These are phyloP conservation scores for Elysia chlorotica DNA, from an alignment of 1,140 invertebrate species.

Conservation along the genomic window DNA sequence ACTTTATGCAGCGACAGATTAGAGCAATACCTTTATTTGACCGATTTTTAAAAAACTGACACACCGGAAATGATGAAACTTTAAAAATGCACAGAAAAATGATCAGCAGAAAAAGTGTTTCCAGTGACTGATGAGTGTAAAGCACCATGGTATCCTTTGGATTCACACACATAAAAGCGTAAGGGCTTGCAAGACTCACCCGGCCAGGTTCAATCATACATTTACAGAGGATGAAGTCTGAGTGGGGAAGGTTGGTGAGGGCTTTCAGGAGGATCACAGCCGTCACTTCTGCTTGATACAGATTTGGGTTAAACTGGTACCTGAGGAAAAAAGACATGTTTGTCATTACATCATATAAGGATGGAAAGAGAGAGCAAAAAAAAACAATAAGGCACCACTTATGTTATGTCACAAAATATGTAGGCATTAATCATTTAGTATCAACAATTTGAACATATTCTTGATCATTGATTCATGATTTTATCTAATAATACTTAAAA, in stretches of 20 bases:
- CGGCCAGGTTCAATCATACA: slow-evolving; percentile 86
- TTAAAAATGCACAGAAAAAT: too few relatives aligned
- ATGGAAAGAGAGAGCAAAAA: not conserved
- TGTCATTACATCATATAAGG: not conserved
- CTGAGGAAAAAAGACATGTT: slow-evolving; percentile 43
- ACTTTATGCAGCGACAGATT: too few relatives aligned
- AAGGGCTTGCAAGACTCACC: too few relatives aligned
- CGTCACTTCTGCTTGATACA: slow-evolving; percentile 80
- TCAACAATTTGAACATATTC: not conserved
- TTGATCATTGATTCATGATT: not conserved
- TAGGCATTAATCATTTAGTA: not conserved
- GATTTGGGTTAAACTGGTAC: slow-evolving; percentile 93
- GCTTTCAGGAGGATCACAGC: slow-evolving; percentile 89
- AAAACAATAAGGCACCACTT: not conserved
- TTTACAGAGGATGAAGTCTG: slow-evolving; percentile 96
- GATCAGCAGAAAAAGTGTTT: too few relatives aligned
- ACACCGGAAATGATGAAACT: too few relatives aligned
- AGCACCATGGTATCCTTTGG: too few relatives aligned
- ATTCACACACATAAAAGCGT: too few relatives aligned
- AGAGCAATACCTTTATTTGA: too few relatives aligned
- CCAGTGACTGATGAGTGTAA: too few relatives aligned
- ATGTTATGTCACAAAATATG: not conserved
- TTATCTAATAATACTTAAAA: not conserved
- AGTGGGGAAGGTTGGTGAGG: slow-evolving; percentile 93
- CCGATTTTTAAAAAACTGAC: too few relatives aligned